Evolutionary conservation across 2,888 invertebrate genomes (phyloP), one percentile per base, ranked within the genome.

Genomic region (Hirtodrosophila alboralis): DNA sequence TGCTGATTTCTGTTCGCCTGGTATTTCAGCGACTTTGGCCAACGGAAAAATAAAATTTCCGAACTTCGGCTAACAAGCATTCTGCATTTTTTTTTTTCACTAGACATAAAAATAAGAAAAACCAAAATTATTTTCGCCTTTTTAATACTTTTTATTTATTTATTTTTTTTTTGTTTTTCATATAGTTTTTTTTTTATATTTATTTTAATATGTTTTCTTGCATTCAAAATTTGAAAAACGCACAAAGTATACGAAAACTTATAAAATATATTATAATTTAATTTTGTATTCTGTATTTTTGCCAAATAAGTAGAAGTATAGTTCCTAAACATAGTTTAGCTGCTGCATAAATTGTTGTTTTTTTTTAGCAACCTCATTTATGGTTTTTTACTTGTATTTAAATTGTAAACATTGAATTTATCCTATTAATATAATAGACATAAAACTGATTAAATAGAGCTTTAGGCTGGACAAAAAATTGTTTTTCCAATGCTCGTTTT

Each of bases 391-490:
- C 16, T 45, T 40, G 26, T 14, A 10, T 37, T 33, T 43, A 34
- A 16, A 14, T 60, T 40, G 21, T 34, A 14, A 34, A 30, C 4
- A 30, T 49, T 38, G 37, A 7, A 16, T 60, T 70, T 68, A 80
- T 56, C 84, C 79, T 80, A 80, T 80, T 85, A 85, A 83, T 80
- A 78, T 80, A 80, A 85, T 80, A 80, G 84, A 85, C 79, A 61
- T 83, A 83, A 64, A 74, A 80, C 68, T 61, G 75, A 72, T 57
- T 62, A 56, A 52, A 14, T 58, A 36, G 73, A 53, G 68, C 67
- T 30, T 33, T 14, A 49, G 38, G 53, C 3, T 53, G 44, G 57
- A 59, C 69, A 47, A 43, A 44, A 53, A 36, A 21, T n/a, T 23
- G 13, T 49, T 30, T 44, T 36, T 18, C 37, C 53, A 34, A 27